These are phyloP conservation scores for Trachelus tabidus DNA, from an alignment of 2,888 invertebrate genomes.

Conservation along the genomic window DNA sequence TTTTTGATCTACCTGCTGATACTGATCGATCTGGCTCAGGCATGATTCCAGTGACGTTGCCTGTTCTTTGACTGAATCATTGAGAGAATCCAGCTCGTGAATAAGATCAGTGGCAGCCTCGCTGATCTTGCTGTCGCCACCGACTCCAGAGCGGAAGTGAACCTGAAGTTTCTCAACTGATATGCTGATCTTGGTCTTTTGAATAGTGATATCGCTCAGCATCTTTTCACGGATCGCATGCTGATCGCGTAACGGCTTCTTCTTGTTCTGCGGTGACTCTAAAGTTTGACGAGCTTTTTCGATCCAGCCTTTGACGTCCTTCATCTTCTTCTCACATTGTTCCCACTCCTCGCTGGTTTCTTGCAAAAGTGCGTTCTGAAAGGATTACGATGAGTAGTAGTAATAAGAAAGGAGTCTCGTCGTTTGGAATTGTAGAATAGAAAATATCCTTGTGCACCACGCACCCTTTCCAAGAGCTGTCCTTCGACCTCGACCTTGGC, in stretches of 20 bases:
- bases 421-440: not conserved
- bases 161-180: conserved; percentile 93
- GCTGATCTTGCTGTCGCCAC: conserved; percentile 81
- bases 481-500: conserved; percentile 87
- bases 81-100: conserved; percentile 76
- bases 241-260: conserved; percentile 89
- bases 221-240: conserved; percentile 87
- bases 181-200: conserved; percentile 88
- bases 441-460: conserved; percentile 43
- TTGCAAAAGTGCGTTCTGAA: conserved; percentile 86
- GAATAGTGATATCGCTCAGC: conserved; percentile 86
- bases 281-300: conserved; percentile 84
- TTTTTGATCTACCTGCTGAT: conserved; percentile 73
- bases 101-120: conserved; percentile 78
- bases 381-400: conserved; percentile 34
- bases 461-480: conserved; percentile 85
- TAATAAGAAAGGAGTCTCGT: not conserved
- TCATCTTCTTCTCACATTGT: conserved; percentile 93
- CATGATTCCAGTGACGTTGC: conserved; percentile 78
- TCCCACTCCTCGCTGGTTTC: conserved; percentile 97
- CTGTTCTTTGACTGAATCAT: conserved; percentile 73
- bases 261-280: conserved; percentile 85
- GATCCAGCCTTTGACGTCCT: conserved; percentile 89
- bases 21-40: conserved; percentile 86
- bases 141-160: conserved; percentile 88